Evolutionary conservation across 1,140 invertebrate genomes (phyloP), one percentile per base, ranked within the genome.

Genomic region (Megalonaias nervosa): DNA sequence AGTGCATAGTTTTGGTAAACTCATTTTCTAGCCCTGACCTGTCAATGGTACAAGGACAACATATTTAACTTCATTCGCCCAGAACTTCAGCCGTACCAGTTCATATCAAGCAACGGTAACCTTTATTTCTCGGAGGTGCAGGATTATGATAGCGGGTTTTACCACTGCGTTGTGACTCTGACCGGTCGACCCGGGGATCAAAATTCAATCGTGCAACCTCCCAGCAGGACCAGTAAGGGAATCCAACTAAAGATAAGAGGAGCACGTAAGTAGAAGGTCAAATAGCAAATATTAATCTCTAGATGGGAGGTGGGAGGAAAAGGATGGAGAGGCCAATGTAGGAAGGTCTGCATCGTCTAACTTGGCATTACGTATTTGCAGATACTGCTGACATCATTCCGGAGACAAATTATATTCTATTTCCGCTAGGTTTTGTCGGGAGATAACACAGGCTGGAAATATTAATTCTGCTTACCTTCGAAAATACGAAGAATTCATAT

Each of bases 101-200:
- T 77, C 48, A 70, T 77, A 15, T 77, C 75, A 16, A 62, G 48
- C 62, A 77, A 71, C 60, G 75, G 75, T 14, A 77, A 77, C 21
- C 62, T 77, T 11, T 77, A 77, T 58, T 59, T 77, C 21, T 77
- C 75, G 21, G 75, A 77, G 60, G 75, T 77, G 23, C 75, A 77
- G 26, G n/a, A 64, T 23, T 21, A 60, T 2, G 75, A 77, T 26
- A 62, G 68, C 2, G 75, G 75, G 14, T 56, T 71, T 38, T 77
- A 77, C 59, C 71, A 58, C 55, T 77, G 75, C 66, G 67, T 69
- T 26, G 75, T 77, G 1, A 71, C 75, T 2, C 23, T 77, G 61
- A 67, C 60, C n/a, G 55, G 68, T 16, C 48, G 59, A 5, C 61
- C 71, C n/a, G 61, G 61, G 17, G 75, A 77, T 55, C 19, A n/a